Conservation (phyloP, 2,888 invertebrate species). For the Ophion costatus region DNA sequence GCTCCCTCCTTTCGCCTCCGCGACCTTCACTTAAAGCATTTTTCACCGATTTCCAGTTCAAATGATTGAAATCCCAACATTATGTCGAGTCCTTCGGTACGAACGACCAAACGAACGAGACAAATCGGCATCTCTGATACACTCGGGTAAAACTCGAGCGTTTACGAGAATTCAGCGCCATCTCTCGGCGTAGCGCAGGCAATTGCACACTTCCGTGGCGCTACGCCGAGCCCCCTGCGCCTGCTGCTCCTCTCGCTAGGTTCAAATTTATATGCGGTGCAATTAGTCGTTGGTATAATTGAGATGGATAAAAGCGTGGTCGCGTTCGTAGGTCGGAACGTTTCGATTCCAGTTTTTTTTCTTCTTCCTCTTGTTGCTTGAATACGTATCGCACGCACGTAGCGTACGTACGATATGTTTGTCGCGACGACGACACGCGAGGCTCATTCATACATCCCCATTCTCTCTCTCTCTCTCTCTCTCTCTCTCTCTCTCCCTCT, state of each 20-base stretch:
- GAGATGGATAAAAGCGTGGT: conserved; percentile 65
- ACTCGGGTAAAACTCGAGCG: too few relatives aligned
- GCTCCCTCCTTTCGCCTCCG: too few relatives aligned
- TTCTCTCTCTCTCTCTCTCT: not conserved
- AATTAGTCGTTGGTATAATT: conserved; percentile 72
- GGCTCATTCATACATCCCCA: conserved; percentile 18
- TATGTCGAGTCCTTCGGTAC: too few relatives aligned
- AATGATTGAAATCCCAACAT: too few relatives aligned
- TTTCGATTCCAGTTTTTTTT: conserved; percentile 22
- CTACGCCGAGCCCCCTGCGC: not conserved
- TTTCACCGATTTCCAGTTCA: too few relatives aligned
- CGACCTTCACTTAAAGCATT: too few relatives aligned
- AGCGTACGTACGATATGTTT: not conserved
- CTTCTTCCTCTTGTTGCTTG: not conserved
- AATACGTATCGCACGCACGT: not conserved
- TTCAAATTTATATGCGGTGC: conserved; percentile 69
- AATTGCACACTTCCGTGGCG: conserved; percentile 55
- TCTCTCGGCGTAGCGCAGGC: conserved; percentile 27
- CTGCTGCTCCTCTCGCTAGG: not conserved
- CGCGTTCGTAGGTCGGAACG: conserved; percentile 5
- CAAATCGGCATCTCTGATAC: not conserved
- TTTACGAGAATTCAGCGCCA: conserved; percentile 8
- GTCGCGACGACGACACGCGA: not conserved
- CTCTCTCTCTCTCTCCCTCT: conserved; percentile 33
- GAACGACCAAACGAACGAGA: too few relatives aligned